Conservation (phyloP, 2,888 invertebrate species). For the Temnothorax unifasciatus region DNA sequence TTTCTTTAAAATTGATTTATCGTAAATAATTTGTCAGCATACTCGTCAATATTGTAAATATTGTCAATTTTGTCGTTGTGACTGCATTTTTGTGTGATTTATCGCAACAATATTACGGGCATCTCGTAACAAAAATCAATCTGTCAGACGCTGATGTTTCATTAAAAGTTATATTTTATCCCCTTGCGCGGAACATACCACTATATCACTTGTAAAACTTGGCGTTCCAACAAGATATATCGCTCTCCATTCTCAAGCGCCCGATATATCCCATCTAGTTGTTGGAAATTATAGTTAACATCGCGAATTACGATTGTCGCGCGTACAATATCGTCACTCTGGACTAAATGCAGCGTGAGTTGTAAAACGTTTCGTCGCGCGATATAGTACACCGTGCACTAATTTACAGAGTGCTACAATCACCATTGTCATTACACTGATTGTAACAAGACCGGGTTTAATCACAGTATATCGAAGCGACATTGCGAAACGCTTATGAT, state of each 20-base stretch:
- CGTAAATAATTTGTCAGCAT: constrained; percentile 3
- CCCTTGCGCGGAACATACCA: neutral
- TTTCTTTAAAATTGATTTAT: constrained; percentile 16
- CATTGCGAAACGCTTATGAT: constrained; percentile 22
- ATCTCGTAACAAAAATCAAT: constrained; percentile 35
- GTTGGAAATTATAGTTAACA: constrained; percentile 46
- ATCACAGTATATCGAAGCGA: constrained; percentile 48
- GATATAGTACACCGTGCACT: constrained; percentile 9
- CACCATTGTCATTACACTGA: constrained; percentile 49
- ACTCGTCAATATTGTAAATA: constrained; percentile 36
- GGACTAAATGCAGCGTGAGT: constrained; percentile 32
- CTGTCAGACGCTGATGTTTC: constrained; percentile 48
- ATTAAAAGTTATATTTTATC: constrained; percentile 56
- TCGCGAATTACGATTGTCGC: constrained; percentile 30
- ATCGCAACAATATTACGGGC: constrained; percentile 40
- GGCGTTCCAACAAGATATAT: constrained; percentile 26
- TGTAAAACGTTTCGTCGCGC: constrained; percentile 34
- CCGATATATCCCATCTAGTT: neutral
- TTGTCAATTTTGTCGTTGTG: constrained; percentile 12
- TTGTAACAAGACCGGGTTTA: constrained; percentile 36
- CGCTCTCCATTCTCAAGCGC: constrained; percentile 15
- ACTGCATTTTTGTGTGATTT: constrained; percentile 46
- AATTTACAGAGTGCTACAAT: constrained; percentile 50
- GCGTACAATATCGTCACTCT: neutral
- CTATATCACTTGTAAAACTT: constrained; percentile 32